Conservation (phyloP, 92 coral and sea anemone genomes). For the Virgularia gustaviana region DNA sequence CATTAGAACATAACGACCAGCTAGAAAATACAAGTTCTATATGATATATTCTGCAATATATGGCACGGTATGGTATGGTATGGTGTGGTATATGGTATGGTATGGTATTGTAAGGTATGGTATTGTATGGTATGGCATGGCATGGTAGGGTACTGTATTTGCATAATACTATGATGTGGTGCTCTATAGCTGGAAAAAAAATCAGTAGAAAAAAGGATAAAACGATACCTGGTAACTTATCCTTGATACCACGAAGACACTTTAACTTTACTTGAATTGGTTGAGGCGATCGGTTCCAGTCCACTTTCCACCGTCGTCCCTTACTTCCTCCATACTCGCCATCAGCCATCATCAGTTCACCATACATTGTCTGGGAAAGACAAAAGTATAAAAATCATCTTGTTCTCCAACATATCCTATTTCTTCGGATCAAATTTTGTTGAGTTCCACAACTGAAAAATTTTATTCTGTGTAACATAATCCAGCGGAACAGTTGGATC, state of each 20-base stretch:
- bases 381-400: too few relatives aligned
- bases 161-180: neutral
- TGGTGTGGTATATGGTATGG: too few relatives aligned
- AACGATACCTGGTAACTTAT: conserved; percentile 74
- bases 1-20: conserved; percentile 95
- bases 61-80: neutral
- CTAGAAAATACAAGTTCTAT: conserved; percentile 12
- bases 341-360: conserved; percentile 90
- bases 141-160: neutral
- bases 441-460: too few relatives aligned
- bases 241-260: conserved; percentile 92
- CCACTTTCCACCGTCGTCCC: conserved; percentile 97
- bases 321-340: conserved; percentile 99
- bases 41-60: neutral
- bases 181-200: neutral
- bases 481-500: too few relatives aligned
- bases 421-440: too few relatives aligned
- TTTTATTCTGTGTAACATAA: too few relatives aligned
- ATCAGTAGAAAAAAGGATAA: neutral
- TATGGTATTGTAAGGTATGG: too few relatives aligned
- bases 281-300: conserved; percentile 98
- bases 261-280: conserved; percentile 92
- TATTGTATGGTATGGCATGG: too few relatives aligned
- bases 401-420: too few relatives aligned
- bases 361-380: conserved; percentile 84